phyloP scores from a whole-genome alignment of 2,797 vertebrate species.

The Cryptoprocta ferox region DNA sequence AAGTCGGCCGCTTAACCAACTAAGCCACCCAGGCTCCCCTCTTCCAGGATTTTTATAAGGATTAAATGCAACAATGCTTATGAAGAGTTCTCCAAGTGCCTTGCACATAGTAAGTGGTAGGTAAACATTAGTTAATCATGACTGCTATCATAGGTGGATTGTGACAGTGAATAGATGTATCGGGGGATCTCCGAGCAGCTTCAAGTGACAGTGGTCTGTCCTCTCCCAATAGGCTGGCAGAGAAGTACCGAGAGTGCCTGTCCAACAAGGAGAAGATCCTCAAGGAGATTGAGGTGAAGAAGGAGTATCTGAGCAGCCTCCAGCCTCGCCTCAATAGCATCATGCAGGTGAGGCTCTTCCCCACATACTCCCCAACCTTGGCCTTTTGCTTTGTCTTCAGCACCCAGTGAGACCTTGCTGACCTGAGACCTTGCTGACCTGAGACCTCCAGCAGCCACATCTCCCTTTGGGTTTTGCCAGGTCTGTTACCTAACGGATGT shows the following conservation, averaged over 20 bases:
- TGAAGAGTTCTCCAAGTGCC: neutral
- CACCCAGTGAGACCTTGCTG: rapidly evolving
- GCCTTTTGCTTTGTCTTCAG: neutral
- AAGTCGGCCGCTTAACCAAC: no score
- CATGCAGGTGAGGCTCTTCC: constrained; percentile 92
- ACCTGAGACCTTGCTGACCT: neutral
- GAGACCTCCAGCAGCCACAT: neutral
- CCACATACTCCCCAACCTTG: no score
- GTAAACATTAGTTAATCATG: neutral
- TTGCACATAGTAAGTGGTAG: neutral
- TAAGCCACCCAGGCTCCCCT: no score
- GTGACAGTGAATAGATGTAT: neutral
- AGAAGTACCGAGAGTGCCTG: constrained; percentile 95
- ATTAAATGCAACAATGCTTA: neutral
- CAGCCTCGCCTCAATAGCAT: constrained; percentile 98
- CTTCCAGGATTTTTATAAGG: constrained; percentile 2
- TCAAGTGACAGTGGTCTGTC: neutral
- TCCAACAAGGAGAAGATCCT: constrained; percentile 97
- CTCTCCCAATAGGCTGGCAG: constrained; percentile 91
- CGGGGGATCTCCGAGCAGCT: neutral
- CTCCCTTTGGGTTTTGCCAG: neutral
- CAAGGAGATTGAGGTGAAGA: constrained; percentile 98
- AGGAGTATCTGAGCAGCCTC: constrained; percentile 96
- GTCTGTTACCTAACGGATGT: neutral
- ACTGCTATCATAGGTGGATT: neutral